These are phyloP conservation scores for Colius striatus DNA, from an alignment of 2,113 vertebrate genomes.

Conservation along the genomic window DNA sequence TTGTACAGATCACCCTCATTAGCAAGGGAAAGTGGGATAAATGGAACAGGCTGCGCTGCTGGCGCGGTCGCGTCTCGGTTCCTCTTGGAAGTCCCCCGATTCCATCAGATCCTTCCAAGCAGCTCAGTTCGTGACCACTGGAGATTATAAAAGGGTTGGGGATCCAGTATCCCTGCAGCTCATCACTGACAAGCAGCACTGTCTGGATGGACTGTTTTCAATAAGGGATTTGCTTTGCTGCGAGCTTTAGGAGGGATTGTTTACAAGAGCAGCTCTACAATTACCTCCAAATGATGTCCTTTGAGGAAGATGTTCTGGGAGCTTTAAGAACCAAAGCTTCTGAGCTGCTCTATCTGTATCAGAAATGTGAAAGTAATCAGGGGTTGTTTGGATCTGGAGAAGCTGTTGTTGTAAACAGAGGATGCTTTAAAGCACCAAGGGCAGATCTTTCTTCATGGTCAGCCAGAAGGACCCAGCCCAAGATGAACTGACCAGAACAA, in stretches of 20 bases:
- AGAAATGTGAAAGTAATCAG: conserved; percentile 19
- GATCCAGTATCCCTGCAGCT: not conserved
- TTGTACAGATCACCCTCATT: conserved; percentile 39
- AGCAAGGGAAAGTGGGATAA: conserved; percentile 32
- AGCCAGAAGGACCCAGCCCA: not conserved
- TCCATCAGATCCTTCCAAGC: not conserved
- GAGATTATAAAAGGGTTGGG: not conserved
- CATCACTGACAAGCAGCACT: not conserved
- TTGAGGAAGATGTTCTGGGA: conserved; percentile 1
- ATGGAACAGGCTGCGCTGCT: conserved; percentile 17
- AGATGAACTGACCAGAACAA: not conserved
- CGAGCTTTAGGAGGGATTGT: not conserved
- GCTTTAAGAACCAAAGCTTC: not conserved
- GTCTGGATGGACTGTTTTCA: conserved; percentile 15
- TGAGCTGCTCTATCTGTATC: not conserved
- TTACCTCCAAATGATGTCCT: conserved; percentile 11
- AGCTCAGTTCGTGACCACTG: not conserved
- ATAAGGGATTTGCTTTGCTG: not conserved
- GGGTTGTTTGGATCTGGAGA: not conserved
- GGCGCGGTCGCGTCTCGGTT: not conserved
- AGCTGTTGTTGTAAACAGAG: not conserved
- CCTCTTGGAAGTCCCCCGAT: not conserved
- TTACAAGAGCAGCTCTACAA: not conserved
- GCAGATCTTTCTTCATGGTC: not conserved
- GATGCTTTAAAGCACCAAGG: not conserved